These are phyloP conservation scores for Oegoconia quadripuncta DNA, from an alignment of 2,888 invertebrate species.

Conservation along the genomic window DNA sequence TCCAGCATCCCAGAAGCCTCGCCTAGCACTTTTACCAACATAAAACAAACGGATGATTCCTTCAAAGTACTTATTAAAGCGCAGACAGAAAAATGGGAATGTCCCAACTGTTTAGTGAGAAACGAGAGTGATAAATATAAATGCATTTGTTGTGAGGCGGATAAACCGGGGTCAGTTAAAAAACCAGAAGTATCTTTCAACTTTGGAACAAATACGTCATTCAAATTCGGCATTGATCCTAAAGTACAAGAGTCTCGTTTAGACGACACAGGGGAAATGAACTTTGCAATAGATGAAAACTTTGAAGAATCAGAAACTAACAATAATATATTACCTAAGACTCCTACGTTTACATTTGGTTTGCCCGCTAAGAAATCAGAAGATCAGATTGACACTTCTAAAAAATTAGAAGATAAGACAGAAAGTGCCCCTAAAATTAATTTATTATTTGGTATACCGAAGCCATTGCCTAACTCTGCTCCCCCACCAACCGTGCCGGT, in stretches of 20 bases:
- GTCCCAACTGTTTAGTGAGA: slow-evolving; percentile 49
- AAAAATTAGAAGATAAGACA: slow-evolving; percentile 17
- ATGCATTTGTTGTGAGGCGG: slow-evolving; percentile 56
- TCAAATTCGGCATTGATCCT: slow-evolving; percentile 60
- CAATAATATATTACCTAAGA: slow-evolving; percentile 49
- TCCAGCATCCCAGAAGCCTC: neutral
- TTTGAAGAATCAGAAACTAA: slow-evolving; percentile 51
- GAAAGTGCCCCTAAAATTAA: slow-evolving; percentile 33
- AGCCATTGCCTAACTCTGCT: too few relatives aligned
- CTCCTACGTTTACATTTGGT: slow-evolving; percentile 25
- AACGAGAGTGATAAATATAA: slow-evolving; percentile 42
- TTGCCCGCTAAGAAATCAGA: slow-evolving; percentile 8
- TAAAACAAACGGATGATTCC: slow-evolving; percentile 22
- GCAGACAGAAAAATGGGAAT: slow-evolving; percentile 56
- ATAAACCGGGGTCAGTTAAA: slow-evolving; percentile 27
- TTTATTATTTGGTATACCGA: slow-evolving; percentile 54
- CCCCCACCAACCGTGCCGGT: slow-evolving; percentile 10
- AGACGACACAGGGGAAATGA: slow-evolving; percentile 23
- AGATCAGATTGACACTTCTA: slow-evolving; percentile 18
- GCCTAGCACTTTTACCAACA: neutral
- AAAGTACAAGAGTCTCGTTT: slow-evolving; percentile 33
- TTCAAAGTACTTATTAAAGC: slow-evolving; percentile 33
- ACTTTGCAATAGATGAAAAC: too few relatives aligned
- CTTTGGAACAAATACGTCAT: slow-evolving; percentile 40
- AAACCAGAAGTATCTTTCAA: slow-evolving; percentile 38